Percentiles rank a stretch among this genome's conserved stretches.
phyloP scores from a whole-genome alignment of 2,113 vertebrate species.

The Eudyptes chrysolophus region DNA sequence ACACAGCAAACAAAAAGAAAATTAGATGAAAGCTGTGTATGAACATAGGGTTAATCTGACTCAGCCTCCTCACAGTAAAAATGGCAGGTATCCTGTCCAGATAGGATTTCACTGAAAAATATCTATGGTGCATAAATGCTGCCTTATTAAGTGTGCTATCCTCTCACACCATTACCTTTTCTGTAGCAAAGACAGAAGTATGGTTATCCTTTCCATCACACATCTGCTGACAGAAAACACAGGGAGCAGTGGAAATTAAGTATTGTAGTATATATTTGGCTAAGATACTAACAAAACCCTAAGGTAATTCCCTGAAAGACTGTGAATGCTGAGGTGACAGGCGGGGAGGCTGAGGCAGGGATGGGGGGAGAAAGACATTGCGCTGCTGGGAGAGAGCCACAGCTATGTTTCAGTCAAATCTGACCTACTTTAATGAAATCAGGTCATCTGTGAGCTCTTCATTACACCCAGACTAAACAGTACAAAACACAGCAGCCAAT shows the following conservation, averaged over 20 bases:
- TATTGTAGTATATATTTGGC: constrained; percentile 1
- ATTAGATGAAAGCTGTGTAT: not conserved
- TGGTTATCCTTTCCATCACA: not conserved
- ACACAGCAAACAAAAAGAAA: not conserved
- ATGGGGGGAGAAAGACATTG: not conserved
- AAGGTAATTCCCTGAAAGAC: constrained; percentile 56
- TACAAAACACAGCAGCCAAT: constrained; percentile 71
- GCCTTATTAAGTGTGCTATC: not conserved
- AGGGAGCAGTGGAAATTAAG: constrained; percentile 9
- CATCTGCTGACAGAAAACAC: not conserved
- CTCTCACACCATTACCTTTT: not conserved
- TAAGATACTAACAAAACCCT: constrained; percentile 43
- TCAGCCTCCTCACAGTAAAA: not conserved
- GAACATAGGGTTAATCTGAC: not conserved
- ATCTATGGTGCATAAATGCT: not conserved
- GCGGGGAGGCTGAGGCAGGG: not conserved
- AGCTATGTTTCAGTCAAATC: constrained; percentile 71
- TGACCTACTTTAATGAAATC: constrained; percentile 88
- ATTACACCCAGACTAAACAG: constrained; percentile 92
- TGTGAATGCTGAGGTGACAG: constrained; percentile 25
- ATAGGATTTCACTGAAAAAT: not conserved
- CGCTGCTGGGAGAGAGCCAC: constrained; percentile 63
- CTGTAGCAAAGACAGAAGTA: not conserved
- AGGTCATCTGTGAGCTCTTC: constrained; percentile 93
- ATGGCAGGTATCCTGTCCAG: not conserved